A percentile compares a stretch with the other conserved stretches of the same genome.
Conservation (phyloP, 2,888 invertebrate genomes). For the Noctua janthe region DNA sequence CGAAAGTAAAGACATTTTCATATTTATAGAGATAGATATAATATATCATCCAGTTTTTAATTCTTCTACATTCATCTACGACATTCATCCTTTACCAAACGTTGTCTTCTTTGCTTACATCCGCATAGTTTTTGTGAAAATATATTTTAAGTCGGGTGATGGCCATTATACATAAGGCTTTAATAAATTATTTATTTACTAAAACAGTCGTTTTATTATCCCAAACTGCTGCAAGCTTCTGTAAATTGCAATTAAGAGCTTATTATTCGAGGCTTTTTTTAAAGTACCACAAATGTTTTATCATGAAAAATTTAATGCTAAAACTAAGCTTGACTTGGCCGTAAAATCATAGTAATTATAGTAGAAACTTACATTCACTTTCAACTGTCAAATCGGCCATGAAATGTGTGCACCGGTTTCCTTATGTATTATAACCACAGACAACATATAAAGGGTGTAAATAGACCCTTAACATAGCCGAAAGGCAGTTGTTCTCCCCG, state of each 20-base stretch:
- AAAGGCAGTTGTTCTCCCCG: too few relatives aligned
- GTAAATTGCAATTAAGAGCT: conserved; percentile 1
- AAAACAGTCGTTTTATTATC: conserved; percentile 42
- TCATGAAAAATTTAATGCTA: neutral
- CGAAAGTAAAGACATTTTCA: neutral
- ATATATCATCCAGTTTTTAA: neutral
- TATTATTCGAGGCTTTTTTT: neutral
- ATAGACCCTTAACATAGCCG: too few relatives aligned
- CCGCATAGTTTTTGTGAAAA: neutral
- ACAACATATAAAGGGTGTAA: too few relatives aligned
- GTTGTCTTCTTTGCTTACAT: conserved; percentile 3
- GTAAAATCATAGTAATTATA: neutral
- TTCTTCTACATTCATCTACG: neutral
- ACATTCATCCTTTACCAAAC: neutral
- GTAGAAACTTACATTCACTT: neutral
- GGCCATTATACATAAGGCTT: neutral
- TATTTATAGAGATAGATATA: neutral
- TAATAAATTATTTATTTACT: conserved; percentile 27
- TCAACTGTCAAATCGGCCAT: neutral
- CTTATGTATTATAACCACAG: neutral
- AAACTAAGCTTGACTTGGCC: neutral
- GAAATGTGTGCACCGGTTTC: neutral
- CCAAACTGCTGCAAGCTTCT: conserved; percentile 14
- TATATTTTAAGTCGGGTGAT: neutral
- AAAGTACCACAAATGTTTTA: neutral